phyloP scores from a whole-genome alignment of 1,140 invertebrate species.

The Drosophila punjabiensis region DNA sequence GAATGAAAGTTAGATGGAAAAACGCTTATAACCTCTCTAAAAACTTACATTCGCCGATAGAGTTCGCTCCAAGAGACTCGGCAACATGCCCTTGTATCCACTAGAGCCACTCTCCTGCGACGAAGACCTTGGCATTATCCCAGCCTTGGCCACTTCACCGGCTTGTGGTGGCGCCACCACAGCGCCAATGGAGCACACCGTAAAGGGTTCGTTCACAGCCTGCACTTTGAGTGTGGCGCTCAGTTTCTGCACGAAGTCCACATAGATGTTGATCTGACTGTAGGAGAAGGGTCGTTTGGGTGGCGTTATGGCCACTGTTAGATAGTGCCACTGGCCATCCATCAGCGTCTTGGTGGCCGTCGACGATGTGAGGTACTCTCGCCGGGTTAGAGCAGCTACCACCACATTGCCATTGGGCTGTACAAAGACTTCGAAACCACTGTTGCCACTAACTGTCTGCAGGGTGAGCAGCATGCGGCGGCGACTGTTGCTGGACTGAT shows the following conservation, averaged over 20 bases:
- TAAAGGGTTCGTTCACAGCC: slow-evolving; percentile 87
- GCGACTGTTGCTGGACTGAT: slow-evolving; percentile 36
- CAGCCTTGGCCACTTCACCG: slow-evolving; percentile 39
- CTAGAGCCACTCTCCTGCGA: slow-evolving; percentile 65
- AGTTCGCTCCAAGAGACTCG: slow-evolving; percentile 82
- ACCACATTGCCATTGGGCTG: slow-evolving; percentile 87
- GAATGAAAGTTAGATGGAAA: not conserved
- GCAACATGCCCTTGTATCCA: slow-evolving; percentile 78
- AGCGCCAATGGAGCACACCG: slow-evolving; percentile 86
- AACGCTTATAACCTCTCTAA: not conserved
- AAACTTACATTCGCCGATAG: slow-evolving; percentile 76
- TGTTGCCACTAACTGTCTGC: slow-evolving; percentile 85
- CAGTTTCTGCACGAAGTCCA: slow-evolving; percentile 87
- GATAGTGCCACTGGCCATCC: slow-evolving; percentile 88
- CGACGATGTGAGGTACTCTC: slow-evolving; percentile 87
- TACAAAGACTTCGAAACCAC: slow-evolving; percentile 88
- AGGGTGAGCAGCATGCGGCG: slow-evolving; percentile 86
- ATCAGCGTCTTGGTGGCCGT: slow-evolving; percentile 86
- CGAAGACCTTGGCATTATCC: slow-evolving; percentile 58
- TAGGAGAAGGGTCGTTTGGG: slow-evolving; percentile 88
- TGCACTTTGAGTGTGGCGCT: slow-evolving; percentile 87
- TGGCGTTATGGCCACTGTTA: slow-evolving; percentile 87
- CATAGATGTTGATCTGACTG: slow-evolving; percentile 88
- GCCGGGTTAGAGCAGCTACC: slow-evolving; percentile 87
- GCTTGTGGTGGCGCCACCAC: slow-evolving; percentile 55